Evolutionary conservation across 37 sponge, comb jelly and placozoan genomes (phyloP).

Genomic region (Ianthella basta): DNA sequence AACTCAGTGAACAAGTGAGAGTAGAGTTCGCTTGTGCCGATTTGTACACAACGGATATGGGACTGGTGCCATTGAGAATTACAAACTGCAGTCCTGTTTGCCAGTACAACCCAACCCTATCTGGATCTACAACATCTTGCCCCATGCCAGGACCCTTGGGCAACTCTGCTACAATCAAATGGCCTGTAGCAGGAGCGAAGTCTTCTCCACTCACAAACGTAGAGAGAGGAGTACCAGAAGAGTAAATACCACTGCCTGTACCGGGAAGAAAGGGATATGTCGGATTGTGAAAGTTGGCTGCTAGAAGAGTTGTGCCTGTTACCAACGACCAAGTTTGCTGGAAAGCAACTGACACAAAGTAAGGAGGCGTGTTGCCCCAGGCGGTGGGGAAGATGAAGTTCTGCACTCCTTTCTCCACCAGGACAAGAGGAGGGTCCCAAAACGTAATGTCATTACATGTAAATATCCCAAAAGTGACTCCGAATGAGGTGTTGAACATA

Average conservation of each 20-base stretch:
- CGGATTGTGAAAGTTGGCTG: conserved; percentile 57
- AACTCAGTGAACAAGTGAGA: too few species aligned
- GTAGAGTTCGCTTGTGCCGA: too few species aligned
- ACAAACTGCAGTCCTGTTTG: too few species aligned
- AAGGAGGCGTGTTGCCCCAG: conserved; percentile 64
- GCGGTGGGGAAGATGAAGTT: conserved; percentile 66
- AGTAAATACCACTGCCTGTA: conserved; percentile 74
- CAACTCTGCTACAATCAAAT: too few species aligned
- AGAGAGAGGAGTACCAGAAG: too few species aligned
- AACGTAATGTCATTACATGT: conserved; percentile 76
- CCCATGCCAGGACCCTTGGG: too few species aligned
- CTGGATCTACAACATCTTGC: too few species aligned
- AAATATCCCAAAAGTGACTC: conserved; percentile 68
- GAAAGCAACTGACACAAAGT: conserved; percentile 22
- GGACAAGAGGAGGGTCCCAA: conserved; percentile 21
- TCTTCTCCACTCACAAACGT: too few species aligned
- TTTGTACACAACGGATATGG: too few species aligned
- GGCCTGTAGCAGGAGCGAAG: too few species aligned
- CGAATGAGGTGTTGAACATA: conserved; percentile 58
- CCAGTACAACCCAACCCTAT: too few species aligned
- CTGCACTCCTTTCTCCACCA: conserved; percentile 44
- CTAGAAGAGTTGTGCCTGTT: conserved; percentile 40
- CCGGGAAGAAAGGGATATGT: not conserved
- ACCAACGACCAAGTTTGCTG: conserved; percentile 63
- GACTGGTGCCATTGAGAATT: too few species aligned